Conservation (phyloP, 2,113 vertebrate species). For the Tamias sibiricus region DNA sequence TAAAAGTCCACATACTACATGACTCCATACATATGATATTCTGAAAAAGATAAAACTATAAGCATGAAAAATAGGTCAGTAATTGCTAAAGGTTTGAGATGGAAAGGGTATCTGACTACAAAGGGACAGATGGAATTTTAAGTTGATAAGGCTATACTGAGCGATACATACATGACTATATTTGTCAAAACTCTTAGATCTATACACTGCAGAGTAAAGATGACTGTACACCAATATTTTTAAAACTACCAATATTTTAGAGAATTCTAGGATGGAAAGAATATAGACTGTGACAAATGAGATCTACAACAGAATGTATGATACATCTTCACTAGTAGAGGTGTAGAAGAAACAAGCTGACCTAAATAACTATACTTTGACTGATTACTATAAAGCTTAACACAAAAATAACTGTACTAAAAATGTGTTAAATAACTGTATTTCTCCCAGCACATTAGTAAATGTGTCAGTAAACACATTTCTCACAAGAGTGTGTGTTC, state of each 20-base stretch:
- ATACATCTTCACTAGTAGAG: neutral
- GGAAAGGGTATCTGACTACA: neutral
- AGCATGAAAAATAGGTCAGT: neutral
- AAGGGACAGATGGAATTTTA: neutral
- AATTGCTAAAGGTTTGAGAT: neutral
- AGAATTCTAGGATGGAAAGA: neutral
- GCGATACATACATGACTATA: neutral
- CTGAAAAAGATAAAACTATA: neutral
- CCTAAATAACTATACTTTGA: neutral
- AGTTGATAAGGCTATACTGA: neutral
- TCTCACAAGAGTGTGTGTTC: neutral
- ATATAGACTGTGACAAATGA: neutral
- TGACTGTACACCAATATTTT: neutral
- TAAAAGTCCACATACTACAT: neutral
- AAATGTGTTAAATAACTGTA: neutral
- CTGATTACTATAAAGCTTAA: neutral
- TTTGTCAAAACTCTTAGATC: neutral
- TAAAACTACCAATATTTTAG: neutral
- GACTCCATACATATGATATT: neutral
- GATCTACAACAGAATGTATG: neutral
- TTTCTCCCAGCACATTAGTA: neutral
- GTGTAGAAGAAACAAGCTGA: neutral
- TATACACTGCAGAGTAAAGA: neutral
- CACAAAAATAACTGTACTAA: neutral
- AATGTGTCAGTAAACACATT: neutral